Conservation (phyloP, 2,113 vertebrate species). For the Pontoporia blainvillei region DNA sequence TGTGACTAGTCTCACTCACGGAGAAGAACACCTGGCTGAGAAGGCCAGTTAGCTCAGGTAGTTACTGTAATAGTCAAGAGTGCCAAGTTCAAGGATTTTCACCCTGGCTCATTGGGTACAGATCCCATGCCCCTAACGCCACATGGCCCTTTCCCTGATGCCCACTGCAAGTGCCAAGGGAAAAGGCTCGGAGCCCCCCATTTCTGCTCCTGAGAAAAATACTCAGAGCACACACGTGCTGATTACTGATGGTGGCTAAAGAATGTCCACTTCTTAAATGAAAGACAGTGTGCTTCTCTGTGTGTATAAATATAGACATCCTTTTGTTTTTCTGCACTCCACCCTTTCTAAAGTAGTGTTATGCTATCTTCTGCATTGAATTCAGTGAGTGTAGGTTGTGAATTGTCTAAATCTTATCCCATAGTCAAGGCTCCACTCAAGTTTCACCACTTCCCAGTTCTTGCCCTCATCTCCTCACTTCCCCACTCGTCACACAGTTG, state of each 20-base stretch:
- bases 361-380: background rate
- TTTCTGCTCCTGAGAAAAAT: background rate
- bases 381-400: background rate
- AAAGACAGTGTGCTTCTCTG: background rate
- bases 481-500: background rate
- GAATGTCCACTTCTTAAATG: background rate
- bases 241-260: background rate
- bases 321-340: conserved; percentile 2
- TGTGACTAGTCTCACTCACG: background rate
- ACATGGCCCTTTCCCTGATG: background rate
- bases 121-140: background rate
- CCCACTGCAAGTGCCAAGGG: background rate
- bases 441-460: background rate
- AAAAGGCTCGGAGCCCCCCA: background rate
- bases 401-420: background rate
- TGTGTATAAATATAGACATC: background rate
- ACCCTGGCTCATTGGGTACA: background rate
- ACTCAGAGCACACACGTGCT: background rate
- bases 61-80: background rate
- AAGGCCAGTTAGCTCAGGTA: background rate
- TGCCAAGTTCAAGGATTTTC: background rate
- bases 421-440: background rate
- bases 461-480: background rate
- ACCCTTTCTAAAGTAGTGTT: background rate
- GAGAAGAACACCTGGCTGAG: background rate